These are phyloP conservation scores for Zelostemma sp. DNA, from an alignment of 1,140 invertebrate species.

Conservation along the genomic window DNA sequence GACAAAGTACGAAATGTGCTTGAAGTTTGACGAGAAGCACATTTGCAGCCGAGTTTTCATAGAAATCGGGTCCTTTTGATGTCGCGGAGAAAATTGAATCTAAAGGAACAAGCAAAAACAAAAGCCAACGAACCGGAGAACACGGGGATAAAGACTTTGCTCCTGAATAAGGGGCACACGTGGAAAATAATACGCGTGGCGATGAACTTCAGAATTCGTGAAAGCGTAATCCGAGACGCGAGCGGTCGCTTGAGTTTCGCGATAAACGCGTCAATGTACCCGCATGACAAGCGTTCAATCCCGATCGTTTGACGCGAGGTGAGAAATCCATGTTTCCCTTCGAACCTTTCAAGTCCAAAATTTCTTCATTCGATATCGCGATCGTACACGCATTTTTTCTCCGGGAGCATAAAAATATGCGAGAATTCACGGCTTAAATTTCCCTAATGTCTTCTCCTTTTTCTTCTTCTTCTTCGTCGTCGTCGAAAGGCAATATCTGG, in stretches of 20 bases:
- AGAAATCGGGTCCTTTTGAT: constrained; percentile 34
- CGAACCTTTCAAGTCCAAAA: too few species aligned
- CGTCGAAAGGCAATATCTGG: constrained; percentile 43
- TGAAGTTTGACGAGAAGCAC: constrained; percentile 45
- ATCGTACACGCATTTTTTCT: too few species aligned
- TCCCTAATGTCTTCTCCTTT: too few species aligned
- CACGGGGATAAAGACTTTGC: constrained; percentile 16
- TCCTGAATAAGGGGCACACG: constrained; percentile 11
- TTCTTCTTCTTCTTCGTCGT: constrained; percentile 47
- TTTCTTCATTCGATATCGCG: too few species aligned
- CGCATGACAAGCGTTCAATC: neutral
- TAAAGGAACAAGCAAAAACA: constrained; percentile 36
- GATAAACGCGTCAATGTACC: constrained; percentile 20
- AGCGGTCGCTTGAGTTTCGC: constrained; percentile 14
- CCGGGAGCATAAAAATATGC: too few species aligned
- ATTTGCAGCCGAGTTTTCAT: constrained; percentile 40
- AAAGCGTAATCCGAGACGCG: constrained; percentile 10
- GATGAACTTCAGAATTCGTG: constrained; percentile 15
- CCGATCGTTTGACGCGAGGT: neutral
- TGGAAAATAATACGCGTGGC: constrained; percentile 18
- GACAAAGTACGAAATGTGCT: constrained; percentile 38
- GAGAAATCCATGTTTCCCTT: too few species aligned
- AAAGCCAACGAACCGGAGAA: constrained; percentile 39
- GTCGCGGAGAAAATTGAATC: constrained; percentile 33
- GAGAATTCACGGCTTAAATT: too few species aligned